Percentiles rank a stretch among this genome's conserved stretches.
phyloP scores from a whole-genome alignment of 2,888 invertebrate genomes.

The Cryptus armator region DNA sequence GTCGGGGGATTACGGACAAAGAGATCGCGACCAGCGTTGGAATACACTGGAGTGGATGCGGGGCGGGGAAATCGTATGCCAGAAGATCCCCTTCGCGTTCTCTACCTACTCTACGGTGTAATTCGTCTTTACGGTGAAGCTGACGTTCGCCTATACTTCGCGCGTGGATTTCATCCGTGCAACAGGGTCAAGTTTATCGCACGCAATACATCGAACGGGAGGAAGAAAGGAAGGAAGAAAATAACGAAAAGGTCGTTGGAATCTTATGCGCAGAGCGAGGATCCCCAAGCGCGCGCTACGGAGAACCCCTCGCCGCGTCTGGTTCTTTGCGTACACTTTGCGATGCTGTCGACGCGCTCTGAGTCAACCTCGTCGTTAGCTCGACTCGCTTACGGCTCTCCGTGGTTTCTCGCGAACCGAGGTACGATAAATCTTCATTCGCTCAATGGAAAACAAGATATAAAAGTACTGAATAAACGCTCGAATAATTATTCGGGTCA shows the following conservation, averaged over 20 bases:
- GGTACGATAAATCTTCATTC: neutral
- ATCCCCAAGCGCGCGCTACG: slow-evolving; percentile 31
- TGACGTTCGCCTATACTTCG: neutral
- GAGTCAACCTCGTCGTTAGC: neutral
- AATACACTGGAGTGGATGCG: neutral
- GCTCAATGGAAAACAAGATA: neutral
- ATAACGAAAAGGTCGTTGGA: slow-evolving; percentile 62
- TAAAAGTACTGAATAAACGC: neutral
- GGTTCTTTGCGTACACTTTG: slow-evolving; percentile 17
- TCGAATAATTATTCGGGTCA: neutral
- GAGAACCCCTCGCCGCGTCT: slow-evolving; percentile 22
- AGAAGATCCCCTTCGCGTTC: neutral
- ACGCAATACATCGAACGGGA: slow-evolving; percentile 20
- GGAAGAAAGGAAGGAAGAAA: slow-evolving; percentile 40
- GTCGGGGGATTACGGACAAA: slow-evolving; percentile 45
- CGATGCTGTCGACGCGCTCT: neutral
- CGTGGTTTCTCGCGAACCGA: neutral
- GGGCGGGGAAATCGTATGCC: slow-evolving; percentile 16
- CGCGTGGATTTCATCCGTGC: neutral
- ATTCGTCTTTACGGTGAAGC: slow-evolving; percentile 27
- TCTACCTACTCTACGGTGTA: neutral
- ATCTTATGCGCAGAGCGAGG: slow-evolving; percentile 45
- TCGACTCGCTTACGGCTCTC: neutral
- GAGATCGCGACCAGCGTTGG: slow-evolving; percentile 4
- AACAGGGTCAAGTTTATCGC: slow-evolving; percentile 34